Evolutionary conservation across 2,113 vertebrate species (phyloP).

Genomic region (Leptobrachium leishanense): DNA sequence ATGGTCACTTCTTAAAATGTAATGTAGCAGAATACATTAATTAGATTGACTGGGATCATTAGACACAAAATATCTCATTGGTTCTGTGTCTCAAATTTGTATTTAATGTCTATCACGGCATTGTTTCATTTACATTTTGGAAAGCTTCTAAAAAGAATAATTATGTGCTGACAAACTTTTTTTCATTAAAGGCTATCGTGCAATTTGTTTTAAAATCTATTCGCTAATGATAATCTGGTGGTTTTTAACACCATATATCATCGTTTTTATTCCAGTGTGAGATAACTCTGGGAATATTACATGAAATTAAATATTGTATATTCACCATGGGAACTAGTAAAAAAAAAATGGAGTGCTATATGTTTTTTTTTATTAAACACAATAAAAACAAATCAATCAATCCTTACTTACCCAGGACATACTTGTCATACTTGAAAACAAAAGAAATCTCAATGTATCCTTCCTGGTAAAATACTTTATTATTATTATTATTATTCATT

Average conservation of each 20-base stretch:
- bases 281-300: neutral
- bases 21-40: conserved; percentile 86
- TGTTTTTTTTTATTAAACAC: no score
- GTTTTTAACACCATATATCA: neutral
- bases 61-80: conserved; percentile 71
- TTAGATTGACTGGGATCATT: conserved; percentile 88
- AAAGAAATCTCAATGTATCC: no score
- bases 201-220: conserved; percentile 8
- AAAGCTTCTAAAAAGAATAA: neutral
- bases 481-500: no score
- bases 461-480: no score
- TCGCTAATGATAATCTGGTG: neutral
- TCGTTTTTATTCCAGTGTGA: neutral
- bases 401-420: no score
- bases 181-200: neutral
- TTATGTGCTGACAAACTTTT: neutral
- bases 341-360: neutral
- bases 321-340: neutral
- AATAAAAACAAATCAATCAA: no score
- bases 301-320: neutral
- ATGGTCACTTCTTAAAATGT: conserved; percentile 92
- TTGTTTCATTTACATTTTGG: conserved; percentile 51
- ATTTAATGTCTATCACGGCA: conserved; percentile 58
- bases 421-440: no score
- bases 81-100: conserved; percentile 67